Conservation (phyloP, 2,888 invertebrate genomes). For the Lasioglossum zephyrum region DNA sequence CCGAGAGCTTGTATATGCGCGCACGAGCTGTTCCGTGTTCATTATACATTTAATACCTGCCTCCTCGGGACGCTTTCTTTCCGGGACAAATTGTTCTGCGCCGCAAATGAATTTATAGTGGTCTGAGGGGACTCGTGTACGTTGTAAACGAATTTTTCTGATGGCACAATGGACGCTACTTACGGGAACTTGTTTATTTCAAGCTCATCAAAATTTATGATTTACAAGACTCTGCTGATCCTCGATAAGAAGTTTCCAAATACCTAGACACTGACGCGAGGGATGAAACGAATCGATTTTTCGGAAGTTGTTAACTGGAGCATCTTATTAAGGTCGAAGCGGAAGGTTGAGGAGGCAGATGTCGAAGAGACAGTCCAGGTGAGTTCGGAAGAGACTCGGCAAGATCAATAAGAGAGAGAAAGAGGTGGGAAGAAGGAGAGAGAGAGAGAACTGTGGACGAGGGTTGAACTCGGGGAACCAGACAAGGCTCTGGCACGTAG, state of each 20-base stretch:
- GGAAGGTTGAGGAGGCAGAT: not conserved
- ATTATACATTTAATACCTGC: conserved; percentile 70
- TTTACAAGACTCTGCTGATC: not conserved
- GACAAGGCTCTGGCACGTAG: not conserved
- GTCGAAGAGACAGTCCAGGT: not conserved
- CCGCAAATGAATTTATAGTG: conserved; percentile 64
- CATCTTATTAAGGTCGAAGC: not conserved
- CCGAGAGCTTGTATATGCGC: conserved; percentile 25
- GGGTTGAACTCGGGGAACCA: conserved; percentile 27
- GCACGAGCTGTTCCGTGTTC: conserved; percentile 49
- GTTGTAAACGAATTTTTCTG: not conserved
- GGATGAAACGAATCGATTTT: not conserved
- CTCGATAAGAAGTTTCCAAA: not conserved
- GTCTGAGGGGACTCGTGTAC: not conserved
- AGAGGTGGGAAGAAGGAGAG: not conserved
- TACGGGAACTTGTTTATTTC: not conserved
- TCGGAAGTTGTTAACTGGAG: not conserved
- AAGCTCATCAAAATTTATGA: too few species aligned
- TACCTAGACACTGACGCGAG: not conserved
- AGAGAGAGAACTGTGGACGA: not conserved
- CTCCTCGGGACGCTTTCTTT: conserved; percentile 32
- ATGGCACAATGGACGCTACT: not conserved
- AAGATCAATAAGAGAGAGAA: not conserved
- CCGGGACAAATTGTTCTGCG: conserved; percentile 53
- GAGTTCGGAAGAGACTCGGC: not conserved